Evolutionary conservation across 1,140 invertebrate genomes (phyloP).

Genomic region (Lepidostoma basale): DNA sequence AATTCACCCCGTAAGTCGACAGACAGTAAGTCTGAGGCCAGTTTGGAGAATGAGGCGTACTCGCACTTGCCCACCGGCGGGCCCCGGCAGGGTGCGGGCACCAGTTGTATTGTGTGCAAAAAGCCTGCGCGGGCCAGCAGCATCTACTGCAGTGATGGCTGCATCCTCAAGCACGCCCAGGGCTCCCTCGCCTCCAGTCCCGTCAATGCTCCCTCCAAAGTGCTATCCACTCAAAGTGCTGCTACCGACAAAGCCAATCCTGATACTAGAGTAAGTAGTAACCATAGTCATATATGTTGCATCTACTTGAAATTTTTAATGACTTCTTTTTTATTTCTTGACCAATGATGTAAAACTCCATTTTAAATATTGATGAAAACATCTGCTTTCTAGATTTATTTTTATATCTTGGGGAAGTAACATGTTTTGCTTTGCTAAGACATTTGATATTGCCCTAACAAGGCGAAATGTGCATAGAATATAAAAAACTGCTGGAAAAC

Average conservation of each 20-base stretch:
- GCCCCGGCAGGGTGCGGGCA: conserved; percentile 49
- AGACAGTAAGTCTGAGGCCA: conserved; percentile 21
- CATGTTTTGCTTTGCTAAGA: too few species aligned
- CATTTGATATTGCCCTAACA: too few species aligned
- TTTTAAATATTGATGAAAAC: too few species aligned
- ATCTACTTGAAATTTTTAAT: neutral
- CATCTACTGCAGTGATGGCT: conserved; percentile 88
- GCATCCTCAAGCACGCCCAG: conserved; percentile 84
- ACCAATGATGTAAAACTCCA: too few species aligned
- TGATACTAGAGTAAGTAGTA: conserved; percentile 5
- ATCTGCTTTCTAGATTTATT: too few species aligned
- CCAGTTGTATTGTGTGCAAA: conserved; percentile 75
- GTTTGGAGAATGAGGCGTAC: conserved; percentile 22
- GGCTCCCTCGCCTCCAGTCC: conserved; percentile 65
- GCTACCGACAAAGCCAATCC: conserved; percentile 6
- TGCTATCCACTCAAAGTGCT: conserved; percentile 31
- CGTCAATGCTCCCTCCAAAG: conserved; percentile 46
- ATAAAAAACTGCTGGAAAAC: too few species aligned
- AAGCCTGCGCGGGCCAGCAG: conserved; percentile 70
- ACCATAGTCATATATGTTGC: neutral
- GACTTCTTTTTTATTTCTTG: neutral
- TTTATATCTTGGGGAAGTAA: too few species aligned
- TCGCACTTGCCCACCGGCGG: conserved; percentile 23
- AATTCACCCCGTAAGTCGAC: conserved; percentile 34
- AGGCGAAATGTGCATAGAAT: too few species aligned